Evolutionary conservation across 1,140 invertebrate genomes (phyloP).

Genomic region (Hyles vespertilio): DNA sequence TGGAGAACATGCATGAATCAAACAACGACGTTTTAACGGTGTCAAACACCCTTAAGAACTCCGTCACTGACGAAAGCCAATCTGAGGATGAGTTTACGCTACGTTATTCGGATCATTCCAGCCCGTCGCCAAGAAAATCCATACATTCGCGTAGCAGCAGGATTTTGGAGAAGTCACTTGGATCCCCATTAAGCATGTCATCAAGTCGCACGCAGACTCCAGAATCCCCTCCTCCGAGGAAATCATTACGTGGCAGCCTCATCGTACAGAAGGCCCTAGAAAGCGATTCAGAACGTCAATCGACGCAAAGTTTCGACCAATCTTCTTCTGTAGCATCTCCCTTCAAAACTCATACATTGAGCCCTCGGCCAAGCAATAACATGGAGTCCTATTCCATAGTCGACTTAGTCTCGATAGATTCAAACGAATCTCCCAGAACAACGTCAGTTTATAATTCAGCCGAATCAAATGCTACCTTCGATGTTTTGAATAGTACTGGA

Average conservation of each 20-base stretch:
- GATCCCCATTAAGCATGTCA: conserved; percentile 15
- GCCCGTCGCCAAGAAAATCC: conserved; percentile 26
- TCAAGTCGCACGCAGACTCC: conserved; percentile 11
- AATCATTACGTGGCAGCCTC: conserved; percentile 34
- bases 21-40: conserved; percentile 26
- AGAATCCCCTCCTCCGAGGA: conserved; percentile 26
- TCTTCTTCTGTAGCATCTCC: conserved; percentile 21
- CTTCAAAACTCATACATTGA: conserved; percentile 23
- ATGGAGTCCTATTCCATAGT: conserved; percentile 57
- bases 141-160: conserved; percentile 39
- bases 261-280: conserved; percentile 44
- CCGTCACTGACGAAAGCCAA: conserved; percentile 5
- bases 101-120: conserved; percentile 36
- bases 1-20: conserved; percentile 26
- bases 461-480: conserved; percentile 14
- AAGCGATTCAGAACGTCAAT: conserved; percentile 3
- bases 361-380: conserved; percentile 25
- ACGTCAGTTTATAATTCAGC: conserved; percentile 42
- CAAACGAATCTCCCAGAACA: conserved; percentile 24
- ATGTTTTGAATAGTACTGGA: conserved; percentile 1
- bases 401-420: conserved; percentile 51
- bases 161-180: conserved; percentile 39
- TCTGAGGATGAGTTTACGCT: conserved; percentile 30
- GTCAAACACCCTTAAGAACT: conserved; percentile 17
- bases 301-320: conserved; percentile 20